phyloP scores from a whole-genome alignment of 2,888 invertebrate species.

The Tanypteryx hageni region DNA sequence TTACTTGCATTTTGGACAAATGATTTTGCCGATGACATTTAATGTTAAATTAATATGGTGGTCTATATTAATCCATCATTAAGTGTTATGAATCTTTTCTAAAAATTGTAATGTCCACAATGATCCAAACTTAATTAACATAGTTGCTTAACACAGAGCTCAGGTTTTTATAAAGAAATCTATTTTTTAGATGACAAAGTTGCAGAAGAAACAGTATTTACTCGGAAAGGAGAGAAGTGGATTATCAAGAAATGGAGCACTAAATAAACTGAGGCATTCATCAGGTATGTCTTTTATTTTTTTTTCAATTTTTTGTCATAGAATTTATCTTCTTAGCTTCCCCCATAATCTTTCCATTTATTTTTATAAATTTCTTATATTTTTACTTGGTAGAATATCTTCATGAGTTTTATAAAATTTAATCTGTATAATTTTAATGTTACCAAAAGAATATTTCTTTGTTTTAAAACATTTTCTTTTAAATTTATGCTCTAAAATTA shows the following conservation, averaged over 20 bases:
- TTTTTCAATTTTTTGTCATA: background rate
- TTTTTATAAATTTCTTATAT: background rate
- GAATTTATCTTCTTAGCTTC: background rate
- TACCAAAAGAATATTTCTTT: background rate
- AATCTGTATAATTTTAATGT: background rate
- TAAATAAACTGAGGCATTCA: constrained; percentile 20
- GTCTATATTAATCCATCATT: background rate
- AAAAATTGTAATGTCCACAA: too few relatives aligned
- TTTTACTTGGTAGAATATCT: background rate
- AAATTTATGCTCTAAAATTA: constrained; percentile 37
- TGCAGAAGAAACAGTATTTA: background rate
- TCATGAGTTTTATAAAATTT: background rate
- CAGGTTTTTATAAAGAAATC: background rate
- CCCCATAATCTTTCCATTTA: background rate
- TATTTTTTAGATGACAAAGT: background rate
- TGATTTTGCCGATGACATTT: too few relatives aligned
- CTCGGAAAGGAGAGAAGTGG: background rate
- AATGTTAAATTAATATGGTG: too few relatives aligned
- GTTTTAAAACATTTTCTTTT: constrained; percentile 7
- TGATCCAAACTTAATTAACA: background rate
- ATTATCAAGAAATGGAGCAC: background rate
- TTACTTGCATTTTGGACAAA: too few relatives aligned
- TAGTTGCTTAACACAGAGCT: background rate
- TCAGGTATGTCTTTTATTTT: constrained; percentile 14
- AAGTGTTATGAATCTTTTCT: background rate